Base-by-base conservation (phyloP, 2,113 vertebrate genomes). In the Epinephelus lanceolatus region DNA sequence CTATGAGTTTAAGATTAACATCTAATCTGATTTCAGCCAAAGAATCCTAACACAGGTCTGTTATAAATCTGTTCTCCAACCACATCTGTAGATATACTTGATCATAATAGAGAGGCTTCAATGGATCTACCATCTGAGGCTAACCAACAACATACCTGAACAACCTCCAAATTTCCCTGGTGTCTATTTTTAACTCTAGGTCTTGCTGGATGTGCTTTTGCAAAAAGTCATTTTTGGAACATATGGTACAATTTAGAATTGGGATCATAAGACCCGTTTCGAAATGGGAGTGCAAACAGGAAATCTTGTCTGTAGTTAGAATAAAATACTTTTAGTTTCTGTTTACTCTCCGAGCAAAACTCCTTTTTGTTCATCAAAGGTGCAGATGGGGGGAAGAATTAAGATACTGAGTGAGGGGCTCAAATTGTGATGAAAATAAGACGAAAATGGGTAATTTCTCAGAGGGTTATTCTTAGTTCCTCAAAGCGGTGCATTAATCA, bases 81-180 rank as follows among this genome's bases (percentile, higher is more conserved):
- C 89, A 91, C 89, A 94, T 93, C 91, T 92, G 91, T 88, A 86
- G 90, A 91, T 93, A 91, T 89, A 83, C 80, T 92, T 90, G 86
- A 90, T 91, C 88, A 86, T 89, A 84, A 90, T 69, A 83, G 85
- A 74, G 83, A 81, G 76, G 60, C 78, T 88, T 68, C 80, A 78
- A 90, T 91, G 88, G 88, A 82, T 91, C 85, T 82, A 81, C 85
- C 90, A 92, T 86, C 84, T 90, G 87, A 90, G 80, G 81, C 90
- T 90, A 90, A 93, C 92, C 87, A 91, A 87, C 87, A 91, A 89
- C 88, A 94, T 93, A 93, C 93, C 91, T 91, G 91, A 94, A 90
- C 80, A 47, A 90, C 65, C 81, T 93, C 92, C 91, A 91, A 75
- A 88, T 91, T 88, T 89, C 88, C 91, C 86, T 57, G 37, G 40